phyloP scores from a whole-genome alignment of 2,797 vertebrate species.

The Lagodon rhomboides region DNA sequence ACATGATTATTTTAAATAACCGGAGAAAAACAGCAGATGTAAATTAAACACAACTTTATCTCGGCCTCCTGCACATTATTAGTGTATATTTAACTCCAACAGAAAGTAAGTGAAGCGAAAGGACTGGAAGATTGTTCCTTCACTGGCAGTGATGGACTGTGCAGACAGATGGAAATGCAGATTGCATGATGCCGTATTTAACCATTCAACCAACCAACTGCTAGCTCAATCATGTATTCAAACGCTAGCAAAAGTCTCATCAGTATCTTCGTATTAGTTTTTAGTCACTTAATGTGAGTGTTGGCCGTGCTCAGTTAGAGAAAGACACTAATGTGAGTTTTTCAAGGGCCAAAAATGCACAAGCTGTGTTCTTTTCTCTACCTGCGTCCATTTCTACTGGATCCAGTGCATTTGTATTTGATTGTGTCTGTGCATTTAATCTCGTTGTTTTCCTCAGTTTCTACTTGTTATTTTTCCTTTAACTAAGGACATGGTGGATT shows the following conservation, averaged over 20 bases:
- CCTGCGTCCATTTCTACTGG: no score
- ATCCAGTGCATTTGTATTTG: no score
- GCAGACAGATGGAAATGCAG: neutral
- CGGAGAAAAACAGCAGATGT: neutral
- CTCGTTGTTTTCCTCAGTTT: no score
- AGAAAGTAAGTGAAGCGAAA: neutral
- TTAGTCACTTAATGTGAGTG: neutral
- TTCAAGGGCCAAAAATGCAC: neutral
- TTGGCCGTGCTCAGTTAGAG: neutral
- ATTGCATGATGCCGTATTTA: neutral
- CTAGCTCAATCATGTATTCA: neutral
- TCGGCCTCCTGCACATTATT: neutral
- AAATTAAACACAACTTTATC: neutral
- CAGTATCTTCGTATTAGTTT: neutral
- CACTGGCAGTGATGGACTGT: neutral
- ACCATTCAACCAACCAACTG: neutral
- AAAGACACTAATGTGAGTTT: neutral
- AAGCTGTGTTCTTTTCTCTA: neutral
- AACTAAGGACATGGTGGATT: neutral
- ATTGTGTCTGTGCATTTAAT: no score
- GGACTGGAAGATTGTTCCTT: neutral
- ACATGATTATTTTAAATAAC: neutral
- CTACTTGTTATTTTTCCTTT: neutral
- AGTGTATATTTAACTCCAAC: neutral
- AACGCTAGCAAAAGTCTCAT: neutral